Base-by-base conservation (phyloP, 2,888 invertebrate genomes). In the Orchestes rusci region DNA sequence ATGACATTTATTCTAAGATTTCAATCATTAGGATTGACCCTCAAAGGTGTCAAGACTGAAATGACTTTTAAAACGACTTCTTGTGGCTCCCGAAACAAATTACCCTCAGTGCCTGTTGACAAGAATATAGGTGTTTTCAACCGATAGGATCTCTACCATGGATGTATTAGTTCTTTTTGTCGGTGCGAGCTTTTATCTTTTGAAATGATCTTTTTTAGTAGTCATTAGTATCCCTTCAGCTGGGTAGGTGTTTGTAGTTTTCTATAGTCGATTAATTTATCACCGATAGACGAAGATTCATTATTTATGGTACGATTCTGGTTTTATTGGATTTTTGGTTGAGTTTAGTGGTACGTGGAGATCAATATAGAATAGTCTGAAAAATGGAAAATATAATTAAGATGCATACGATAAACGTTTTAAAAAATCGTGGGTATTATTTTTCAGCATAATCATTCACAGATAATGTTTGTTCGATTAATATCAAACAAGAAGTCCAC, bases 111-210 rank as follows among this genome's bases (percentile, higher is more conserved):
- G 38, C 36, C 42, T 42, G 50, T 50, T 50, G 50, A 50, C 50
- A 50, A 50, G 45, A 49, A 50, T 49, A 49, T 45, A 50, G 45
- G 50, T 46, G 50, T 47, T 50, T 47, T 40, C 32, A 28, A 30
- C 39, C 17, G 50, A 50, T 50, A 50, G 41, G 33, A 47, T 47
- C 47, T 47, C 42, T 47, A 47, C 43, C 46, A 46, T 50, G 43
- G 50, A 40, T 46, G 40, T 50, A 50, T 46, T 46, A 50, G 50
- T 50, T 45, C 46, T 43, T 33, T 50, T 47, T 50, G 44, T 47
- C 46, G 50, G 47, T 38, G 15, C 35, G 36, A n/a, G 31, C 30
- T 34, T 37, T 47, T 47, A 50, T 50, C 50, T 47, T 39, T 30
- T 18, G 10, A 33, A 44, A 47, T 39, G 35, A 50, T 50, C 50